Evolutionary conservation across 1,140 invertebrate genomes (phyloP), one percentile per base, ranked within the genome.

Genomic region (Trypoxylus dichotomus): DNA sequence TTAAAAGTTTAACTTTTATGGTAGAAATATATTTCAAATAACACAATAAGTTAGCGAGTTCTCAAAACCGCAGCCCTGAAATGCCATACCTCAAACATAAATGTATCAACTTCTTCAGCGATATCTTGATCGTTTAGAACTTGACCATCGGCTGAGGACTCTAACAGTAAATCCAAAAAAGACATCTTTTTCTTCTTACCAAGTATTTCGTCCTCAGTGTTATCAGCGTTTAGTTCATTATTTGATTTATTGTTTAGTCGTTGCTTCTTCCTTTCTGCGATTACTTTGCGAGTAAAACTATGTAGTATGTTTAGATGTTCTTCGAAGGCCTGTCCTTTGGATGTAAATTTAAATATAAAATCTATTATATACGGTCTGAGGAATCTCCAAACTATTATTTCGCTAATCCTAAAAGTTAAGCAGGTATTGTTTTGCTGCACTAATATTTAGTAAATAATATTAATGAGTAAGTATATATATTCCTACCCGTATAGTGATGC

Each of bases 341-440:
- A 13, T 15, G n/a, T 24, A 24, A 47, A 25, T 8, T 54, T 15
- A 75, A 47, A 75, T 41, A 74, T 41, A 54, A 15, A 47, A 47
- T 75, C 74, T 25, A 8, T 8, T 11, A 42, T 41, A 54, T 47
- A 54, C 11, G 74, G 74, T 42, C 25, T 47, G 7, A 29, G 11
- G 32, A 54, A 11, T 29, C 74, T 43, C 74, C 41, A 29, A 1
- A 47, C 21, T 5, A 74, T 74, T 21, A 74, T 32, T 42, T 32
- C n/a, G 32, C 72, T 74, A 32, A 74, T 74, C 3, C 72, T 41
- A 21, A 74, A 7, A 41, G 82, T 90, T 87, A 1, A 95, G 85
- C 96, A 96, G 74, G 91, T 90, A 32, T 92, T 93, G 78, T 37
- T 37, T 93, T n/a, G 47, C 15, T 54, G 47, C 19, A 7, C 19